A percentile compares a stretch with the other conserved stretches of the same genome.
Conservation (phyloP, 2,797 vertebrate species). For the Lepidocolaptes lacrymiger region DNA sequence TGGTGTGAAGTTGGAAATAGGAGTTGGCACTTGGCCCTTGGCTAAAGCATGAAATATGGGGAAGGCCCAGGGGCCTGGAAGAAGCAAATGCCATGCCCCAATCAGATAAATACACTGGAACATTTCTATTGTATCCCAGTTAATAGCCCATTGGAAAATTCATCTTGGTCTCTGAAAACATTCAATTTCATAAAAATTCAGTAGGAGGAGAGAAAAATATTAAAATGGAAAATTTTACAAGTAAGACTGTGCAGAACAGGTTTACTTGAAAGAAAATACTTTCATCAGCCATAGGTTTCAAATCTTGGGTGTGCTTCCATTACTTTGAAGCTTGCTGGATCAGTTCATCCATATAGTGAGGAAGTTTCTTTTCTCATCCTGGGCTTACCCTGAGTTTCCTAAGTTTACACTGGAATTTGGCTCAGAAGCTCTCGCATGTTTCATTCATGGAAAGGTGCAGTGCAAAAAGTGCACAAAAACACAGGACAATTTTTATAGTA, state of each 20-base stretch:
- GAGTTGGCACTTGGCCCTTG: neutral
- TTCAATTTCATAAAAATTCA: neutral
- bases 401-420: neutral
- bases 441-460: neutral
- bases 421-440: neutral
- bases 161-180: neutral
- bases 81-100: neutral
- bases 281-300: neutral
- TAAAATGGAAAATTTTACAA: neutral
- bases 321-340: neutral
- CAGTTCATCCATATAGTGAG: neutral
- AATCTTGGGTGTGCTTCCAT: neutral
- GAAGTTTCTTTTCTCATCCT: neutral
- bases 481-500: neutral
- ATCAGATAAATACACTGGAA: neutral
- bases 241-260: accelerated
- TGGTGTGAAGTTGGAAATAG: neutral
- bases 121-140: neutral
- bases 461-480: neutral
- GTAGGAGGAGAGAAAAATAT: neutral
- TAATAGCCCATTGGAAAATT: neutral
- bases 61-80: neutral
- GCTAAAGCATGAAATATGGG: neutral
- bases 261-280: neutral
- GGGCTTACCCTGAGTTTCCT: neutral